A percentile compares a stretch with the other conserved stretches of the same genome.
Evolutionary conservation across 2,888 invertebrate genomes (phyloP).

Genomic region (Apamea crenata): DNA sequence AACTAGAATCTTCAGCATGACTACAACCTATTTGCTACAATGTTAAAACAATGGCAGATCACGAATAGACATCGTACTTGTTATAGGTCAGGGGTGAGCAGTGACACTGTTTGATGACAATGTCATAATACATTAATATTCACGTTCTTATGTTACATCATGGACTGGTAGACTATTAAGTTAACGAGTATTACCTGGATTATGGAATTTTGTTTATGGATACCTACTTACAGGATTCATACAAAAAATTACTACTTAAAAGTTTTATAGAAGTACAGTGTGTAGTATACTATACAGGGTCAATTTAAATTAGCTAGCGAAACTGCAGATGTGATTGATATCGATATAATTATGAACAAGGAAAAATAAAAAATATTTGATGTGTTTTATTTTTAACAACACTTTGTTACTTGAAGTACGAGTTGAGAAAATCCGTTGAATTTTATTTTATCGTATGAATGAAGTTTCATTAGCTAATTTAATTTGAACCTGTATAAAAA

Average conservation of each 20-base stretch:
- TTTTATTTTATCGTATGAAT: too few relatives aligned
- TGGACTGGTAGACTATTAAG: constrained; percentile 18
- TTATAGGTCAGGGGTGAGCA: constrained; percentile 58
- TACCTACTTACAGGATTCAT: too few relatives aligned
- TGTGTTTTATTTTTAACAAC: too few relatives aligned
- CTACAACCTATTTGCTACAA: constrained; percentile 49
- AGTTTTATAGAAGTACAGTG: background rate
- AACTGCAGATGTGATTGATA: too few relatives aligned
- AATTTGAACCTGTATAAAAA: too few relatives aligned
- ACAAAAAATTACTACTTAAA: background rate
- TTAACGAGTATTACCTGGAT: constrained; percentile 4
- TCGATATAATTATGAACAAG: too few relatives aligned
- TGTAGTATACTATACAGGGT: too few relatives aligned
- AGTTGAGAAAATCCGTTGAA: too few relatives aligned
- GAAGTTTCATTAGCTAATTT: too few relatives aligned
- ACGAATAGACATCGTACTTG: constrained; percentile 50
- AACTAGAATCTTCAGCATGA: constrained; percentile 36
- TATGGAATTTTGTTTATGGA: background rate
- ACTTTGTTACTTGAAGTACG: too few relatives aligned
- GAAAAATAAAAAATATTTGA: too few relatives aligned
- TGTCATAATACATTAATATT: constrained; percentile 58
- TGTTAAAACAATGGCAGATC: constrained; percentile 60
- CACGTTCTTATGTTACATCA: constrained; percentile 42
- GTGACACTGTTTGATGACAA: constrained; percentile 46
- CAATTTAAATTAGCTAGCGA: too few relatives aligned